These are phyloP conservation scores for Elymnias hypermnestra DNA, from an alignment of 1,140 invertebrate genomes.

Conservation along the genomic window DNA sequence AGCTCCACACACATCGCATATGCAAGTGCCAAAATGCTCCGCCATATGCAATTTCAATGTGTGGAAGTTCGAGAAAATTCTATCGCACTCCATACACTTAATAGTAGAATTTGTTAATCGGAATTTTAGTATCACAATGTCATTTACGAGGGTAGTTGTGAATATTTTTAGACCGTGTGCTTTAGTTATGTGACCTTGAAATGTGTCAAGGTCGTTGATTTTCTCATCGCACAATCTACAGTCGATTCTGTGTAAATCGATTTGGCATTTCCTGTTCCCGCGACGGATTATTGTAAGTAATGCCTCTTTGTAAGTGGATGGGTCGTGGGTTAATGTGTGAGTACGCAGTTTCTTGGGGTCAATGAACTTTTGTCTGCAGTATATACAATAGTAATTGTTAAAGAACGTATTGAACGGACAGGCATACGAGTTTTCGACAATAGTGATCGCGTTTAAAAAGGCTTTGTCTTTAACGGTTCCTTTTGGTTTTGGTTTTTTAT, in stretches of 20 bases:
- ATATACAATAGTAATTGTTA: conserved; percentile 55
- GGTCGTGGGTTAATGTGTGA: conserved; percentile 52
- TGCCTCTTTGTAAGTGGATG: conserved; percentile 33
- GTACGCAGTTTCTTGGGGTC: conserved; percentile 47
- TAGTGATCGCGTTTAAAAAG: too few relatives aligned
- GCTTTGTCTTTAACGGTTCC: too few relatives aligned
- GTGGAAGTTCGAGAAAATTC: conserved; percentile 47
- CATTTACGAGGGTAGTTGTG: conserved; percentile 22
- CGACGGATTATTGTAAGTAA: conserved; percentile 9
- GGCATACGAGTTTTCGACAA: conserved; percentile 51
- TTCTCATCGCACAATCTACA: conserved; percentile 42
- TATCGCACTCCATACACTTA: conserved; percentile 39
- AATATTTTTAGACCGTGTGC: conserved; percentile 32
- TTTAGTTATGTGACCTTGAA: conserved; percentile 45
- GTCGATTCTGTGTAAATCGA: conserved; percentile 49
- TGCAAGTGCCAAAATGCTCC: conserved; percentile 55
- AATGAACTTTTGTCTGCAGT: conserved; percentile 51
- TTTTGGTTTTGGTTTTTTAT: too few relatives aligned
- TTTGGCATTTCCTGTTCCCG: conserved; percentile 42
- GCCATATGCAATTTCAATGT: conserved; percentile 63
- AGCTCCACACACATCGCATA: conserved; percentile 58
- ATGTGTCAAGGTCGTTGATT: conserved; percentile 36
- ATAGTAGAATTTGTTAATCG: conserved; percentile 34
- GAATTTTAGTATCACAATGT: conserved; percentile 49
- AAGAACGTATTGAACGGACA: conserved; percentile 58